phyloP scores from a whole-genome alignment of 1,140 invertebrate genomes.

The Ceratina australensis region DNA sequence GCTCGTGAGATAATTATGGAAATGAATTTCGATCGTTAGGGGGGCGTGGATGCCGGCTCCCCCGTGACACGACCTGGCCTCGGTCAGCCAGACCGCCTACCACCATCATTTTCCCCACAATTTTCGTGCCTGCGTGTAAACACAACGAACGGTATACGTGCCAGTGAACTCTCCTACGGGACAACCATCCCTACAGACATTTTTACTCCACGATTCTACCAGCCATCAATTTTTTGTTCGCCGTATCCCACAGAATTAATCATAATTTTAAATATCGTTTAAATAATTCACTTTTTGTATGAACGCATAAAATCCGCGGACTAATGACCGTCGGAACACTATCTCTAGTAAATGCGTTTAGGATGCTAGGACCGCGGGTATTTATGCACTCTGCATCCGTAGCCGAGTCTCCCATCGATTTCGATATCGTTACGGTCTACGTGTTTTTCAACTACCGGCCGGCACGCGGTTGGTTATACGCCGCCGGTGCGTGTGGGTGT shows the following conservation, averaged over 20 bases:
- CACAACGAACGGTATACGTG: conserved; percentile 57
- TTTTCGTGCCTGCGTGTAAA: conserved; percentile 69
- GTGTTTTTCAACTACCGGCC: not conserved
- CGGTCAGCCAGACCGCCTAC: conserved; percentile 44
- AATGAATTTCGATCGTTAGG: conserved; percentile 73
- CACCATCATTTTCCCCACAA: conserved; percentile 62
- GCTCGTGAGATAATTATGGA: conserved; percentile 74
- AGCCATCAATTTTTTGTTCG: too few species aligned
- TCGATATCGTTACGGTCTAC: conserved; percentile 41
- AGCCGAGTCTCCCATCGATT: conserved; percentile 14
- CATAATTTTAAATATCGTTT: too few species aligned
- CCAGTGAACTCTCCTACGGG: not conserved
- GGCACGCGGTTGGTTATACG: too few species aligned
- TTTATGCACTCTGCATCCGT: too few species aligned
- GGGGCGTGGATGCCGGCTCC: conserved; percentile 60
- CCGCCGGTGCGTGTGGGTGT: not conserved
- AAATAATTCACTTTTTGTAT: too few species aligned
- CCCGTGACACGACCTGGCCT: conserved; percentile 60
- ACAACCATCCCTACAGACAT: conserved; percentile 14
- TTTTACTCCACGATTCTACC: too few species aligned
- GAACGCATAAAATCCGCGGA: too few species aligned
- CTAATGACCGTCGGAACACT: too few species aligned
- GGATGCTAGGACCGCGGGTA: too few species aligned
- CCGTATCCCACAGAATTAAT: too few species aligned
- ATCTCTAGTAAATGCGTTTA: too few species aligned